Percentiles rank a stretch among this genome's conserved stretches.
phyloP scores from a whole-genome alignment of 2,113 vertebrate genomes.

The western clawed frog (Xenopus tropicalis) region DNA sequence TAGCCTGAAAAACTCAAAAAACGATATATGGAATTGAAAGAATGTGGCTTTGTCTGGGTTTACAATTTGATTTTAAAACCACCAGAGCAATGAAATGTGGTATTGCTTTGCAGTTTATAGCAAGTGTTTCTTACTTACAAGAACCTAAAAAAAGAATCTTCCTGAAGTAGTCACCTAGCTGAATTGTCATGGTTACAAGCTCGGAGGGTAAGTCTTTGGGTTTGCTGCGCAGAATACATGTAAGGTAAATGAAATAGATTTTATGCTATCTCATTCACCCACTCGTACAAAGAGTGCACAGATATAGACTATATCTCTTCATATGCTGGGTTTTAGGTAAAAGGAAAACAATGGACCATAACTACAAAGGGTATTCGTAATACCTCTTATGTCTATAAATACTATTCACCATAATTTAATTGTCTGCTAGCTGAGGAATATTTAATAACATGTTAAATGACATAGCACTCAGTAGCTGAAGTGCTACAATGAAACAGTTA shows the following conservation, averaged over 20 bases:
- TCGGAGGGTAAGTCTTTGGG: background rate
- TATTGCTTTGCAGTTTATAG: background rate
- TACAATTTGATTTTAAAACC: background rate
- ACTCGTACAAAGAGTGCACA: background rate
- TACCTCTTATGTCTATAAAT: background rate
- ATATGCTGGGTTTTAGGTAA: background rate
- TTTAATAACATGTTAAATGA: no score
- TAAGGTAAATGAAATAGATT: conserved; percentile 5
- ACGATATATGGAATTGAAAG: background rate
- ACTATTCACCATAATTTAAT: background rate
- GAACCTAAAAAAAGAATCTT: conserved; percentile 15
- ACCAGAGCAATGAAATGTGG: background rate
- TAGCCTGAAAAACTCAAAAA: background rate
- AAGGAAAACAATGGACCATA: background rate
- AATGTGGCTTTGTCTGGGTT: background rate
- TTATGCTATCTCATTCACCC: background rate
- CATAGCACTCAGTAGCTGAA: no score
- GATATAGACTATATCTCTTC: background rate
- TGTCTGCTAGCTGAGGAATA: no score
- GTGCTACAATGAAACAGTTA: no score
- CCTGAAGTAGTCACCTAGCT: conserved; percentile 6
- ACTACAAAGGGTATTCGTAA: background rate
- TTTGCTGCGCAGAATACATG: background rate
- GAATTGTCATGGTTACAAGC: conserved; percentile 33
- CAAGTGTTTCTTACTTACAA: background rate